A percentile compares a stretch with the other conserved stretches of the same genome.
Evolutionary conservation across 2,888 invertebrate species (phyloP).

Genomic region (Crossocerus cetratus): DNA sequence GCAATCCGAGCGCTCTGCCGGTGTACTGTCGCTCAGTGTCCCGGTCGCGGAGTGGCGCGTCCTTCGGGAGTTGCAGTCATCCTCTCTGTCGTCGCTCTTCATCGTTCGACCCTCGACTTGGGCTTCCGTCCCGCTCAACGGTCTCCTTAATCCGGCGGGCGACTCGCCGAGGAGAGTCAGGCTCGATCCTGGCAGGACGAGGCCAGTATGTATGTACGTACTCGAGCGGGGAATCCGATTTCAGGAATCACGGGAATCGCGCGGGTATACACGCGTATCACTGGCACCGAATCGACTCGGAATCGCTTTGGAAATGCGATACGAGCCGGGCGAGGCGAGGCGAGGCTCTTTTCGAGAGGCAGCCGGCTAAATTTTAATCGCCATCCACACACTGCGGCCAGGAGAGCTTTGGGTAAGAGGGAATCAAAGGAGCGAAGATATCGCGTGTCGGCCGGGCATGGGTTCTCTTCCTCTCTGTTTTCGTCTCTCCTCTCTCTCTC

Average conservation of each 20-base stretch:
- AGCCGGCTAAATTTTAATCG: slow-evolving; percentile 1
- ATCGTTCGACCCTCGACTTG: slow-evolving; percentile 7
- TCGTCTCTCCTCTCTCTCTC: no score
- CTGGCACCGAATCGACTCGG: neutral
- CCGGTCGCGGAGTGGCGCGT: slow-evolving; percentile 32
- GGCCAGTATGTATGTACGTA: no score
- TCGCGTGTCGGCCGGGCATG: slow-evolving; percentile 37
- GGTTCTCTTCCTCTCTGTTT: neutral
- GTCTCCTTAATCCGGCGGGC: no score
- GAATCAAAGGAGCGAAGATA: slow-evolving; percentile 15
- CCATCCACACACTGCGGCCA: neutral
- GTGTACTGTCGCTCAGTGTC: slow-evolving; percentile 22
- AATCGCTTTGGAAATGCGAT: neutral
- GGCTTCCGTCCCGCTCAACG: neutral
- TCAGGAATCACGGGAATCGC: neutral
- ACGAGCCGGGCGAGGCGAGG: no score
- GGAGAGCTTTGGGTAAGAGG: neutral
- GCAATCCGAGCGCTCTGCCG: slow-evolving; percentile 46
- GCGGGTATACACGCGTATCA: neutral
- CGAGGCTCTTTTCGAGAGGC: neutral
- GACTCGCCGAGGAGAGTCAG: no score
- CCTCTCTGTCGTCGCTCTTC: slow-evolving; percentile 7
- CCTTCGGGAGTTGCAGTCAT: slow-evolving; percentile 48
- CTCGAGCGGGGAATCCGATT: no score
- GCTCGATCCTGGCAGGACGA: no score